Base-by-base conservation (phyloP, 92 coral and sea anemone species). In the Palythoa grandis region DNA sequence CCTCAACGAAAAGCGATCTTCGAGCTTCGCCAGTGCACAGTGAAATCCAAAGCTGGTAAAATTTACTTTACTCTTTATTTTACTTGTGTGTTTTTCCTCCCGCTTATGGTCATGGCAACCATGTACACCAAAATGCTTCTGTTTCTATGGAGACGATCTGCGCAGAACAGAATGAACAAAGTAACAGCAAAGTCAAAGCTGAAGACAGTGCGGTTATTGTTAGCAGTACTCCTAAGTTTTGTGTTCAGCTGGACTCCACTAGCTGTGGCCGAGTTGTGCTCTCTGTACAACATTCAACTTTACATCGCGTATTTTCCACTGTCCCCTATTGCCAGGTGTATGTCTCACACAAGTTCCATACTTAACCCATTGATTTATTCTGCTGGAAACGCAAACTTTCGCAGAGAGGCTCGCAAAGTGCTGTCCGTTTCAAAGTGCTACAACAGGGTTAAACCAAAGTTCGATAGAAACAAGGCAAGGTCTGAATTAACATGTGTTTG, bases 111-210 rank as follows among this genome's bases (percentile, higher is more conserved):
- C 69, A 37, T 78, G 57, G 38, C 83, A 29, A 37, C 56, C 29
- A 78, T 78, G 83, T 78, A 78, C 38, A 20, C 72, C n/a, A 78
- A 78, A 24, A 78, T 78, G 83, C 37, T 78, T 58, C 56, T 78
- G 56, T 78, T 78, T 78, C 72, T 78, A 16, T 61, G 83, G 83
- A 78, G 53, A 40, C 71, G 83, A 38, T 78, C 83, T 4, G 40
- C 72, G 13, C 83, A 20, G 70, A 78, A 78, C 83, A 78, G 38
- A 78, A 60, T 78, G 72, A 61, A 61, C 83, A 78, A 78, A 78
- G 72, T 40, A 14, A 25, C 60, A 19, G 57, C 83, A 40, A 78
- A 47, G 11, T 78, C 83, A 7, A 78, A 78, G 39, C 13, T 78
- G 72, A 78, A 78, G 37, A 65, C 72, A 60, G 35, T 78, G 11